Base-by-base conservation (phyloP, 2,797 vertebrate genomes). In the Orientallactaga sibirica region DNA sequence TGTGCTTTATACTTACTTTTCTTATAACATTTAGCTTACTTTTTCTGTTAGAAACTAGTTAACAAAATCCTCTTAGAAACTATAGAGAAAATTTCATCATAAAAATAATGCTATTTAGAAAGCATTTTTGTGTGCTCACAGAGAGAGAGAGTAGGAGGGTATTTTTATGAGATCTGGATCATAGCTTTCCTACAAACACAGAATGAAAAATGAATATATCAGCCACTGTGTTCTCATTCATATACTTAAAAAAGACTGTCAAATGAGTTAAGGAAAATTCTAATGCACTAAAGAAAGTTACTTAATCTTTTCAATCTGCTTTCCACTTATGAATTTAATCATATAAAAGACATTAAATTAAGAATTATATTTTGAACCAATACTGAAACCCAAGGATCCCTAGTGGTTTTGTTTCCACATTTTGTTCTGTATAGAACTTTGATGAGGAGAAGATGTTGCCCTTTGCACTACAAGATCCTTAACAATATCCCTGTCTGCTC, bases 231-330 rank as follows among this genome's bases (percentile, higher is more conserved):
- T 83, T 91, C 37, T 91, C 96, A 67, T 91, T 73, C 87, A 86
- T 92, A 82, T 29, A 96, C 88, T 96, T 43, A 94, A 90, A 68
- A 68, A 92, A 88, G 80, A 61, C 91, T 96, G 76, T 94, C 76
- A 86, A 88, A 96, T 95, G 94, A 96, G 97, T 94, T 95, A 96
- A 96, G 86, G 52, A 55, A 95, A 95, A 85, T 90, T 75, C 90
- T 95, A 37, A 89, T 92, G 11, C 75, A 75, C 83, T 95, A 94
- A 97, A 93, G 27, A 88, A 81, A 84, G 22, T 88, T 96, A 96
- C 96, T 97, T 98, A 97, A 97, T 97, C 80, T 97, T 89, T 70
- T 90, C 33, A 94, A 94, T 98, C 95, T 93, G 61, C 96, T 98
- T 96, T 86, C 86, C 87, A 92, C 91, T 87, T 61, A 96, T 62